Base-by-base conservation (phyloP, 2,113 vertebrate species). In the Peucedramus taeniatus region DNA sequence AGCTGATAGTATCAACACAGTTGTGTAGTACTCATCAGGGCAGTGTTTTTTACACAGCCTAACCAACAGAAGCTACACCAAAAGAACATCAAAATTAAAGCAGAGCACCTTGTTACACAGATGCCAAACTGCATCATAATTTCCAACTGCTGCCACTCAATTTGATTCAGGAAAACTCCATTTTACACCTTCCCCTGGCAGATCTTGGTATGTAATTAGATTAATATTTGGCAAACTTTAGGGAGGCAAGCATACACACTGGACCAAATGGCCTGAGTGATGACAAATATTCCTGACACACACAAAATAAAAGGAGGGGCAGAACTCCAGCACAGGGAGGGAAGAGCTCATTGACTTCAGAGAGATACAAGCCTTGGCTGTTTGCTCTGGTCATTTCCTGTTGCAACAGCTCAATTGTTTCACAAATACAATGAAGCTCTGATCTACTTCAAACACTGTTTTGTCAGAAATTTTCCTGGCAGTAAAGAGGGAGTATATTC, bases 351-450 rank as follows among this genome's bases (percentile, higher is more conserved):
- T 75, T 95, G 87, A 47, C 60, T 68, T 56, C 71, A 80, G 61
- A 85, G 70, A 92, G 49, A 93, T 20, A 88, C 35, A 80, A 93
- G 68, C 63, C 63, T 74, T 66, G 92, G 72, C 88, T 84, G 44
- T 60, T 81, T 89, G 74, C 83, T 96, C 88, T 57, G 83, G 71
- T 94, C 83, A 77, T 81, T 96, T 96, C 96, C 94, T 93, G 39
- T 77, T 6, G 9, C 93, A 93, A 95, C 80, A 76, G 68, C 65
- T 76, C 77, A 39, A 90, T 96, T 96, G 94, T 96, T 95, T 93
- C 80, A 71, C 64, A 93, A 92, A 90, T 20, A 95, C 94, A 97
- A 94, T 94, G 83, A 93, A 78, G 82, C 90, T 96, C 94, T 94
- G 88, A 92, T 93, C 90, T 87, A 90, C 57, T 95, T 95, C 92